Evolutionary conservation across 2,888 invertebrate genomes (phyloP).

Genomic region (Portevinia maculata): DNA sequence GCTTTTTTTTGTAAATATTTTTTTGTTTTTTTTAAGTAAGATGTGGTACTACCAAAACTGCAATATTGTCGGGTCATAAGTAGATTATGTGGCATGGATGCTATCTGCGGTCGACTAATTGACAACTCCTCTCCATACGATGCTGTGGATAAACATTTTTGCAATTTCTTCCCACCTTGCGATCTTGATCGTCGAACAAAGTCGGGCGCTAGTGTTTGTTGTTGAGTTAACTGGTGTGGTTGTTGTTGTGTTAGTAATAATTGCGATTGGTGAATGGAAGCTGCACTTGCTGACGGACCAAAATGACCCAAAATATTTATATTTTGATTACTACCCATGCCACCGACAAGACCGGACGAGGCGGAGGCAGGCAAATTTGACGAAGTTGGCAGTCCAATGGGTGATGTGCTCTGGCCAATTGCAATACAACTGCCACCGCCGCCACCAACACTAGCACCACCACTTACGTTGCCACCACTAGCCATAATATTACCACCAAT

Average conservation of each 20-base stretch:
- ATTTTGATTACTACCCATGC: conserved; percentile 76
- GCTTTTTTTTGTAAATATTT: background rate
- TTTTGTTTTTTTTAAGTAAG: conserved; percentile 73
- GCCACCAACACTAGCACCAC: conserved; percentile 71
- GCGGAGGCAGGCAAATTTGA: conserved; percentile 61
- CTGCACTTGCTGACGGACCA: conserved; percentile 75
- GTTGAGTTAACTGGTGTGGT: conserved; percentile 76
- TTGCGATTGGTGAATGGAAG: conserved; percentile 75
- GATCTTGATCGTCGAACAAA: conserved; percentile 93
- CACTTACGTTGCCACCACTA: conserved; percentile 70
- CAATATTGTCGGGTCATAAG: conserved; percentile 95
- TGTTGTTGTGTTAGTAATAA: conserved; percentile 75
- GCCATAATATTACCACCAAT: conserved; percentile 74
- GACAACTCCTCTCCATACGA: conserved; percentile 89
- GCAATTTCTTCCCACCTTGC: conserved; percentile 97
- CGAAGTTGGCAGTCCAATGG: conserved; percentile 74
- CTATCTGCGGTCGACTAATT: conserved; percentile 80
- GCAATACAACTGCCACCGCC: conserved; percentile 68
- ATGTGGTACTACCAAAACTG: conserved; percentile 94
- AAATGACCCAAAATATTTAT: conserved; percentile 80
- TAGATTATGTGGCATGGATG: conserved; percentile 84
- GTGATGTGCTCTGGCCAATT: conserved; percentile 75
- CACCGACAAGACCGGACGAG: conserved; percentile 44
- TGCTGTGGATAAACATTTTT: conserved; percentile 95
- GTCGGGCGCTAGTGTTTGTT: conserved; percentile 83